Conservation (phyloP, 2,113 vertebrate species). For the Mohoua ochrocephala region DNA sequence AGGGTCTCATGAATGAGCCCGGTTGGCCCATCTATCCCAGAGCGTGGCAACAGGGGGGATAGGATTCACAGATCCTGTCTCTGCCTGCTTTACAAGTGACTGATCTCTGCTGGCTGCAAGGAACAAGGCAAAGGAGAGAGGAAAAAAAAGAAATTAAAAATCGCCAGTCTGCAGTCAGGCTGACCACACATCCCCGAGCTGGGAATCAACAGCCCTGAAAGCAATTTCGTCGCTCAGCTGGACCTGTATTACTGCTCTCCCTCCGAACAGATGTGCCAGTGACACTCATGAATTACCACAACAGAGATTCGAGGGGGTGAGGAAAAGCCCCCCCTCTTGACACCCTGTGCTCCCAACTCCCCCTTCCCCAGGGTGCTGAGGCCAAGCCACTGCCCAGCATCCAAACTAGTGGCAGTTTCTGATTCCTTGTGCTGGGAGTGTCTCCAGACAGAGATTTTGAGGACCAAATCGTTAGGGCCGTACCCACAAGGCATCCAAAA, state of each 20-base stretch:
- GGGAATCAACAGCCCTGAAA: constrained; percentile 18
- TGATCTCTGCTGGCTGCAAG: not conserved
- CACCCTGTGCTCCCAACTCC: not conserved
- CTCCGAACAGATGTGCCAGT: constrained; percentile 28
- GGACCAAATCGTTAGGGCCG: not conserved
- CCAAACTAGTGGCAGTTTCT: not conserved
- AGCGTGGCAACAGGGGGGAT: not conserved
- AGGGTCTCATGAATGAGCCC: not conserved
- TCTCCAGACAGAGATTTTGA: not conserved
- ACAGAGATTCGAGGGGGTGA: not conserved
- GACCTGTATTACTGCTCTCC: not conserved
- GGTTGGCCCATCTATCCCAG: not conserved
- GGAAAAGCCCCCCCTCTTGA: not conserved
- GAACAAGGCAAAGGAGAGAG: not conserved
- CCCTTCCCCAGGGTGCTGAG: not conserved
- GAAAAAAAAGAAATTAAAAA: not conserved
- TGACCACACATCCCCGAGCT: not conserved
- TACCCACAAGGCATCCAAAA: not conserved
- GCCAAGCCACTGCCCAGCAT: not conserved
- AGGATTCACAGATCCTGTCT: not conserved
- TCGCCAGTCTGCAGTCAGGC: not conserved
- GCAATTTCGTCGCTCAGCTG: constrained; percentile 46
- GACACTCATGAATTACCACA: not conserved
- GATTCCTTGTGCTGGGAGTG: not conserved
- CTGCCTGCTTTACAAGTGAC: not conserved